Evolutionary conservation across 2,113 vertebrate species (phyloP), one percentile per base, ranked within the genome.

Genomic region (Brachirus orientalis): DNA sequence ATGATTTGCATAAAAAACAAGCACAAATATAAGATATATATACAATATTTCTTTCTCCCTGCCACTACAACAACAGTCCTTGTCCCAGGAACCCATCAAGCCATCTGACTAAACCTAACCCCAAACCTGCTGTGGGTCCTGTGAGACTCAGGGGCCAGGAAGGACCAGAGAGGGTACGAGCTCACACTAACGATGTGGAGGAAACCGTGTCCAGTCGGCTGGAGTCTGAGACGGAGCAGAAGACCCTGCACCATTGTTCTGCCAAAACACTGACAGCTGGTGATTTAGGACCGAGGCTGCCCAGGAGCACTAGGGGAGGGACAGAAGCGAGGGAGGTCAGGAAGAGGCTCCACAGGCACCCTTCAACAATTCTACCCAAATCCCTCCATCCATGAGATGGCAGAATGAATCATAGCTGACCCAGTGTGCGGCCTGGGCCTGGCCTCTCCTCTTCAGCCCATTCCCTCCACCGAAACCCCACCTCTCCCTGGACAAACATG

Each of bases 241-340:
- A 83, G 85, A 84, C 74, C 79, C 74, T 17, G 69, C 66, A 77
- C 91, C 86, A 94, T 94, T 94, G 93, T 94, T 93, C 91, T 93
- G 86, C 90, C 87, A 89, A 86, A 82, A 73, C 70, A 16, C 81
- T 94, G 93, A 94, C 90, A 92, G 89, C 81, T 28, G 16, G 90
- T 94, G 94, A 94, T 94, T 92, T 93, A 94, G 92, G 90, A 92
- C 90, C 91, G 28, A 71, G 54, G 92, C 75, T 91, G 87, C 87
- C 84, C 69, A 59, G 86, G 89, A 89, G 89, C 77, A 77, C 73
- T 79, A 79, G 67, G 88, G 85, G 86, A 86, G 74, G 80, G 77
- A 79, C 84, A 82, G 75, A 83, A 88, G 86, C 76, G 69, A 74
- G 83, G 77, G 73, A 83, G 85, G 92, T 92, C 92, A 92, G 86